A percentile compares a stretch with the other conserved stretches of the same genome.
These are phyloP conservation scores for Drosophila pectinifera DNA, from an alignment of 1,140 invertebrate species.

Conservation along the genomic window DNA sequence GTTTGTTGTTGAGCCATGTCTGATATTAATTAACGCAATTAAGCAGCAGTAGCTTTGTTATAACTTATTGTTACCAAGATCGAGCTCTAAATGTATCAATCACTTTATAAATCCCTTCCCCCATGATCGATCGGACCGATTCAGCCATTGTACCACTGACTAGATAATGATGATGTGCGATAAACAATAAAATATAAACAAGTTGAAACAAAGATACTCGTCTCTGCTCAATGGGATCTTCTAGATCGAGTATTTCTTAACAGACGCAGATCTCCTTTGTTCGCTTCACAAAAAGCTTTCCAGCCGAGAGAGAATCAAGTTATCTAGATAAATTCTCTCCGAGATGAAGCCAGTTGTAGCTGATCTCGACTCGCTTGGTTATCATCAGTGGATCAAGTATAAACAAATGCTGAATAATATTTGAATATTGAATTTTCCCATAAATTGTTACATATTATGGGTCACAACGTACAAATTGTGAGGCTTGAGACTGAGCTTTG, in stretches of 20 bases:
- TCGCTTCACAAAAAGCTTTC: background rate
- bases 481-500: conserved; percentile 18
- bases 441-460: conserved; percentile 12
- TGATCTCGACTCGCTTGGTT: background rate
- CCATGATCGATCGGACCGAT: conserved; percentile 41
- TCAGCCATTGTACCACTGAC: conserved; percentile 60
- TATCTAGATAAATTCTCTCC: background rate
- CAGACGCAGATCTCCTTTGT: conserved; percentile 10
- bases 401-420: background rate
- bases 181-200: conserved; percentile 67
- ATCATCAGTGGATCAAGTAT: background rate
- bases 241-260: background rate
- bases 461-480: background rate
- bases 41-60: conserved; percentile 67
- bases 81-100: conserved; percentile 55
- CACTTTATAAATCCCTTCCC: conserved; percentile 9
- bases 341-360: background rate
- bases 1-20: conserved; percentile 76
- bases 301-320: conserved; percentile 2
- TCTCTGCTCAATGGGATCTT: conserved; percentile 14
- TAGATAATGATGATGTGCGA: conserved; percentile 57
- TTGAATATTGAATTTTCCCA: conserved; percentile 21
- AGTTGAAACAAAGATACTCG: conserved; percentile 12
- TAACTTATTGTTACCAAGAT: conserved; percentile 76
- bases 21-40: conserved; percentile 78